Percentiles rank a stretch among this genome's conserved stretches.
Evolutionary conservation across 2,888 invertebrate species (phyloP).

Genomic region (Erebia epiphron): DNA sequence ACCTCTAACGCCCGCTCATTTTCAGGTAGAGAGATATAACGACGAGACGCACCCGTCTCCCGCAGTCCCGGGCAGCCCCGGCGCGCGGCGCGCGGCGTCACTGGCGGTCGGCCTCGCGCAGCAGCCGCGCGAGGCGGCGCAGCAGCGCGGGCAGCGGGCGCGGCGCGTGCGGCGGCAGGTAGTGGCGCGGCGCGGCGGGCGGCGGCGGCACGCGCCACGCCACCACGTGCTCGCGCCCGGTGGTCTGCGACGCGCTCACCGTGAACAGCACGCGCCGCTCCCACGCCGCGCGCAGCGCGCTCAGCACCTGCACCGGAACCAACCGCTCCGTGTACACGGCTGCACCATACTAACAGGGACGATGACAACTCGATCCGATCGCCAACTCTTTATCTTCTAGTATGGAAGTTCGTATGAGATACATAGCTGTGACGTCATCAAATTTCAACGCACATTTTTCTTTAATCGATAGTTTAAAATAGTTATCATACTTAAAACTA

Average conservation of each 20-base stretch:
- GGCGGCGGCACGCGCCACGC: constrained; percentile 87
- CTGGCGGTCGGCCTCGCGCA: constrained; percentile 4
- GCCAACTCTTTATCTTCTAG: no score
- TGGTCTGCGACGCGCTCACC: constrained; percentile 93
- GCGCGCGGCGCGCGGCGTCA: neutral
- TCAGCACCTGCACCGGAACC: constrained; percentile 79
- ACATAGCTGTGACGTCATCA: no score
- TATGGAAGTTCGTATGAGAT: no score
- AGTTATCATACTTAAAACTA: no score
- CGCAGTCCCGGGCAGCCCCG: no score
- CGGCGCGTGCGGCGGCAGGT: constrained; percentile 50
- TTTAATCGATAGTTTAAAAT: no score
- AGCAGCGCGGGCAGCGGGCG: constrained; percentile 42
- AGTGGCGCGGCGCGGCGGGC: constrained; percentile 51
- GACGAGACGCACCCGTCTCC: no score
- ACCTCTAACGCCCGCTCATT: no score
- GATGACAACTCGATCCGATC: no score
- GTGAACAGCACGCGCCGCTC: constrained; percentile 92
- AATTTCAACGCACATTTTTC: no score
- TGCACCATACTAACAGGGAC: no score
- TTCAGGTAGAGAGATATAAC: no score
- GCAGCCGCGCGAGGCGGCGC: constrained; percentile 46
- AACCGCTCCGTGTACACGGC: neutral
- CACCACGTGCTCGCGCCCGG: constrained; percentile 95
- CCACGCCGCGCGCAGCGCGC: constrained; percentile 91